A percentile compares a stretch with the other conserved stretches of the same genome.
Conservation (phyloP, 2,113 vertebrate species). For the Misgurnus anguillicaudatus region DNA sequence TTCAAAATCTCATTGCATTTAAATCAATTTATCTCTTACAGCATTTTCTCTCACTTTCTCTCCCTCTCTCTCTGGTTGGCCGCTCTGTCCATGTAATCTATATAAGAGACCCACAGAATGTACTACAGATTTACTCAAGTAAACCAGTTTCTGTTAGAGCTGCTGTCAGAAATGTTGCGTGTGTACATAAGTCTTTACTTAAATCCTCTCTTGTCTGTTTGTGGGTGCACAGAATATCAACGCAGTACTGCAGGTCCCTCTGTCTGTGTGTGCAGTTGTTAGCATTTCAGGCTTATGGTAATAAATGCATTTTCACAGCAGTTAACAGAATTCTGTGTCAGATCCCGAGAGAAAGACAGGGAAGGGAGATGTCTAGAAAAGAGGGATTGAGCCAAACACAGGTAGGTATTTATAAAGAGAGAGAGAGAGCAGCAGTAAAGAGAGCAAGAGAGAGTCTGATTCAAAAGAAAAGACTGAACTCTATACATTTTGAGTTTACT, state of each 20-base stretch:
- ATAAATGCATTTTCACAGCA: constrained; percentile 55
- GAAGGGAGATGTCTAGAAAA: constrained; percentile 63
- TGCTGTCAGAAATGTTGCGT: constrained; percentile 38
- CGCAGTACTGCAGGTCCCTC: constrained; percentile 35
- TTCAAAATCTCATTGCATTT: constrained; percentile 38
- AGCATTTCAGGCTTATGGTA: constrained; percentile 50
- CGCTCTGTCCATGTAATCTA: constrained; percentile 30
- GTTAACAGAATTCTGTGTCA: constrained; percentile 74
- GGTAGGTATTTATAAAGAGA: constrained; percentile 31
- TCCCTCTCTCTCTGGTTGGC: neutral
- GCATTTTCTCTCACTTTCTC: neutral
- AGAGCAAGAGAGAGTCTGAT: constrained; percentile 16
- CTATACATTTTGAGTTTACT: neutral
- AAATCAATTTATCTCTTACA: constrained; percentile 41
- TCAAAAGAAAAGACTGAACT: constrained; percentile 12
- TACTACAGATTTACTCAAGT: neutral
- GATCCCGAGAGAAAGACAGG: constrained; percentile 71
- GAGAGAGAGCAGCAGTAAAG: neutral
- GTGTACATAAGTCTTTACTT: constrained; percentile 49
- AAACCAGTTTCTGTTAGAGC: neutral
- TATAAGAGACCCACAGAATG: constrained; percentile 33
- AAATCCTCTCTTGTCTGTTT: constrained; percentile 49
- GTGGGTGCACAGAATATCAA: constrained; percentile 58
- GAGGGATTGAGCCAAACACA: constrained; percentile 32
- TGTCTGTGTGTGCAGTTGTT: constrained; percentile 28